A percentile compares a stretch with the other conserved stretches of the same genome.
Evolutionary conservation across 1,140 invertebrate species (phyloP).

Genomic region (Wasmannia auropunctata): DNA sequence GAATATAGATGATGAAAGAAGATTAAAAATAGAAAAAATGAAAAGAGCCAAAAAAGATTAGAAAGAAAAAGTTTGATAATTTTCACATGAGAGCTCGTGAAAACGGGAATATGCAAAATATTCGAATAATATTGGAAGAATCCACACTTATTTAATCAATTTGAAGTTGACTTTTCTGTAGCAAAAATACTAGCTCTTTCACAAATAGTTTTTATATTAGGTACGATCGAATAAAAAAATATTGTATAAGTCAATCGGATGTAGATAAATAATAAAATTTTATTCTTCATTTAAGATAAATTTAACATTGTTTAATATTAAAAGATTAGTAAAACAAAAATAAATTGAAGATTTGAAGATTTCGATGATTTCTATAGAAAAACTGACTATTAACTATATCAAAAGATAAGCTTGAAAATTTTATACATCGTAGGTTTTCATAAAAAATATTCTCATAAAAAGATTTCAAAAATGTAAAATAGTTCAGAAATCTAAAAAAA

Average conservation of each 20-base stretch:
- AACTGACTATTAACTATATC: not conserved
- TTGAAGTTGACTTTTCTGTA: not conserved
- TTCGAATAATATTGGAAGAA: not conserved
- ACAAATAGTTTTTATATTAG: not conserved
- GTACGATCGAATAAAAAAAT: not conserved
- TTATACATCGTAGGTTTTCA: not conserved
- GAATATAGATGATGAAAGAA: not conserved
- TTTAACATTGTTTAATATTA: not conserved
- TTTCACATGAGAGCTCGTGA: not conserved
- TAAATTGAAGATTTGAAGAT: not conserved
- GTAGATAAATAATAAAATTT: not conserved
- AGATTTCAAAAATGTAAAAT: not conserved
- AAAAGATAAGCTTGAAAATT: not conserved
- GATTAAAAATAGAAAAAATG: not conserved
- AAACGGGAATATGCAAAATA: not conserved
- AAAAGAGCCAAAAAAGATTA: not conserved
- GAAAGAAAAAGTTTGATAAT: not conserved
- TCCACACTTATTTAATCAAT: not conserved
- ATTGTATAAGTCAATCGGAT: not conserved
- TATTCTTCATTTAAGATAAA: slow-evolving; percentile 2
- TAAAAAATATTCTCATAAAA: not conserved
- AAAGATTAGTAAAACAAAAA: not conserved
- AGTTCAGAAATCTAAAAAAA: not conserved
- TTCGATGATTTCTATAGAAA: not conserved
- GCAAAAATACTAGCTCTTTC: not conserved